Evolutionary conservation across 2,113 vertebrate genomes (phyloP).

Genomic region (Chauna torquata): DNA sequence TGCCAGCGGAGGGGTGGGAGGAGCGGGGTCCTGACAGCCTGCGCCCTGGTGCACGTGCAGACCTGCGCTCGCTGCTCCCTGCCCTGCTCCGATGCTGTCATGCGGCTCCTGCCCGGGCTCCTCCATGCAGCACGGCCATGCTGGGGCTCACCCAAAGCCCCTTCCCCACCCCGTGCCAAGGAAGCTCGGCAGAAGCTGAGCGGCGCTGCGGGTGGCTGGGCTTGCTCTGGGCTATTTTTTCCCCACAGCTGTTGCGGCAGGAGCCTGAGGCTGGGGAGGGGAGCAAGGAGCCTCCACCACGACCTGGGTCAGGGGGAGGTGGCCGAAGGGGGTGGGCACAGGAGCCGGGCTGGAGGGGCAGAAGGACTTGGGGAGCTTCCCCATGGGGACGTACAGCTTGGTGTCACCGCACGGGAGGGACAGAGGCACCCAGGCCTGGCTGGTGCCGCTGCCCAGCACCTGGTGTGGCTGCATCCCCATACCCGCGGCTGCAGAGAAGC

Average conservation of each 20-base stretch:
- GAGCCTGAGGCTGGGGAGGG: neutral
- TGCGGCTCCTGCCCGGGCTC: neutral
- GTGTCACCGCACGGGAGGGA: neutral
- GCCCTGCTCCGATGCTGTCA: neutral
- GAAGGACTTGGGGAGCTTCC: neutral
- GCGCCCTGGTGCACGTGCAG: neutral
- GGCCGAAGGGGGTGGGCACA: no score
- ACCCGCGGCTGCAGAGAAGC: neutral
- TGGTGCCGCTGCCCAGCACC: neutral
- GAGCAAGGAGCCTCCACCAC: neutral
- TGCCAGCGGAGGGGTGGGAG: accelerated
- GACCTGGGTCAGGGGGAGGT: neutral
- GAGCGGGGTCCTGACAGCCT: neutral
- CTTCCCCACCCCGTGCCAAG: neutral
- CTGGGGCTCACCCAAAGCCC: neutral
- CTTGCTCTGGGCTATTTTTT: neutral
- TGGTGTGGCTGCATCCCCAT: neutral
- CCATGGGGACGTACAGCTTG: neutral
- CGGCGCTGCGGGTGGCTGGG: accelerated
- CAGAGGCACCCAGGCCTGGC: neutral
- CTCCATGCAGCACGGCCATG: neutral
- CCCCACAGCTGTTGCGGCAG: neutral
- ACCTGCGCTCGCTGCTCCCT: neutral
- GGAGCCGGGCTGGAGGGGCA: neutral
- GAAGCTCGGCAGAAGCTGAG: neutral